Conservation (phyloP, 2,888 invertebrate genomes). For the Lacanobia wlatinum region DNA sequence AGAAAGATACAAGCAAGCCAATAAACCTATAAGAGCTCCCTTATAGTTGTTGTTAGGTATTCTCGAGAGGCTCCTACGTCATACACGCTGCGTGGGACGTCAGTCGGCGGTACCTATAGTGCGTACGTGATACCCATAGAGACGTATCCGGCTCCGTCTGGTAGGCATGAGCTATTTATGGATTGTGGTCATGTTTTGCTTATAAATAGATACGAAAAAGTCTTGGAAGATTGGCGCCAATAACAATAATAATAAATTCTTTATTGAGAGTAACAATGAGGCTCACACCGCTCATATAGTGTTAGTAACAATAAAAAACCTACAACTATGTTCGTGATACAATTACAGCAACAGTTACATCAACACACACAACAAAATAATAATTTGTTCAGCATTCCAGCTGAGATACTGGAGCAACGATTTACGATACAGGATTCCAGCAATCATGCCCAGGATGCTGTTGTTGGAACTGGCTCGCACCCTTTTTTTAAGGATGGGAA, state of each 20-base stretch:
- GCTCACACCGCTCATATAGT: too few relatives aligned
- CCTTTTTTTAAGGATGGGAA: too few relatives aligned
- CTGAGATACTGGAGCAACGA: too few relatives aligned
- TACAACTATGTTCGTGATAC: too few relatives aligned
- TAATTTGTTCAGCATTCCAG: too few relatives aligned
- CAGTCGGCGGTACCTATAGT: neutral
- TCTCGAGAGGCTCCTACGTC: slow-evolving; percentile 11
- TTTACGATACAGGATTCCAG: too few relatives aligned
- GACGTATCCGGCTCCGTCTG: neutral
- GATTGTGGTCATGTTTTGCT: slow-evolving; percentile 12
- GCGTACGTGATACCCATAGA: slow-evolving; percentile 6
- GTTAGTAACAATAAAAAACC: too few relatives aligned
- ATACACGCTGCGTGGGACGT: slow-evolving; percentile 22
- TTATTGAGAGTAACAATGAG: too few relatives aligned
- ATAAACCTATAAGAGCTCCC: slow-evolving; percentile 1
- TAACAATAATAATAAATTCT: neutral
- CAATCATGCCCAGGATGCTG: too few relatives aligned
- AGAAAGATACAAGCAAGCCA: neutral
- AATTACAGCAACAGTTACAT: too few relatives aligned
- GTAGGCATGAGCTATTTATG: neutral
- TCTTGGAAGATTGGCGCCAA: neutral
- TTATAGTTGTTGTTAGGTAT: neutral
- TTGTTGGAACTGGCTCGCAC: too few relatives aligned
- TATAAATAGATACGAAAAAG: neutral
- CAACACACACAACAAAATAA: too few relatives aligned